phyloP scores from a whole-genome alignment of 2,888 invertebrate genomes.

The Ectemnius continuus region DNA sequence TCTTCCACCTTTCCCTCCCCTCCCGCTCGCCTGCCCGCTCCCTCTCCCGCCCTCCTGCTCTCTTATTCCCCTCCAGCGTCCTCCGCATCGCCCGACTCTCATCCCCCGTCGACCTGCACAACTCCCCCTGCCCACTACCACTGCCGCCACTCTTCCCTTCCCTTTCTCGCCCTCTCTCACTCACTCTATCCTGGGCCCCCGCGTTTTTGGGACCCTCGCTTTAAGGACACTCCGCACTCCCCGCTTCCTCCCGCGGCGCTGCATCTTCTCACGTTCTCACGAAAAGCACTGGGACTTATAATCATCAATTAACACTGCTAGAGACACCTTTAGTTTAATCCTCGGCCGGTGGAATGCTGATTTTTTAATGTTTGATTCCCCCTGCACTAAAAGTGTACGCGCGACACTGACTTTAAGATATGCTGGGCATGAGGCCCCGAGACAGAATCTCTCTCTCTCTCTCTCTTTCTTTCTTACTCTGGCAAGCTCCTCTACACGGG shows the following conservation, averaged over 20 bases:
- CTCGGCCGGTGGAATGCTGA: too few relatives aligned
- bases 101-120: conserved; percentile 13
- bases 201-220: conserved; percentile 26
- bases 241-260: not conserved
- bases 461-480: too few relatives aligned
- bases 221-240: conserved; percentile 3
- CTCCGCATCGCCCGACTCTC: conserved; percentile 26
- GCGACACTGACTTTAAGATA: too few relatives aligned
- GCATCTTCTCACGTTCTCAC: not conserved
- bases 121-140: conserved; percentile 17
- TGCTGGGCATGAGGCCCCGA: not conserved
- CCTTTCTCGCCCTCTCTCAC: conserved; percentile 24
- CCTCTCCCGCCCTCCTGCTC: conserved; percentile 24
- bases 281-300: not conserved
- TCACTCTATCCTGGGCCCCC: conserved; percentile 24
- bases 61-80: conserved; percentile 19
- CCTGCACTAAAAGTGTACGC: too few relatives aligned
- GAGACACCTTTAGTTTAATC: not conserved
- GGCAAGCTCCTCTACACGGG: not conserved
- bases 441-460: conserved; percentile 25
- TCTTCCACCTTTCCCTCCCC: conserved; percentile 51
- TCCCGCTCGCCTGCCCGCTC: conserved; percentile 22
- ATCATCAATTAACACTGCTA: not conserved
- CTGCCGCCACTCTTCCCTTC: conserved; percentile 16
- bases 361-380: not conserved